These are phyloP conservation scores for Sorex fumeus DNA, from an alignment of 2,113 vertebrate genomes.

Conservation along the genomic window DNA sequence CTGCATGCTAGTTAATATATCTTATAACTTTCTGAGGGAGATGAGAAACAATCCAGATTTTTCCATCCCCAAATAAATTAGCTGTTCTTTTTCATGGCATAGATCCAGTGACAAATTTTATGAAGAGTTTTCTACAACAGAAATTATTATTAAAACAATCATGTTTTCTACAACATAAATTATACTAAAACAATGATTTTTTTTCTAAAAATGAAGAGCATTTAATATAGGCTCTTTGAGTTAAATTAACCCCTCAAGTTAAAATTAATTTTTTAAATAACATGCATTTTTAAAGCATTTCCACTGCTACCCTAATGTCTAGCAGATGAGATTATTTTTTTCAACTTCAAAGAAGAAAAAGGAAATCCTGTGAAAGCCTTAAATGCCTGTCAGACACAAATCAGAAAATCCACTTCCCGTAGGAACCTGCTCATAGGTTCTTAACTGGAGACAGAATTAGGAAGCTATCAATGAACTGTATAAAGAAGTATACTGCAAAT, in stretches of 20 bases:
- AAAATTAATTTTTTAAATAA: too few relatives aligned
- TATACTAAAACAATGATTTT: too few relatives aligned
- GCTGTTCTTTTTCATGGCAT: constrained; percentile 15
- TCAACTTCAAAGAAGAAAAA: too few relatives aligned
- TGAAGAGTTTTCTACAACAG: constrained; percentile 5
- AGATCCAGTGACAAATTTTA: constrained; percentile 23
- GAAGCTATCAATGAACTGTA: too few relatives aligned
- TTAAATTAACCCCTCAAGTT: too few relatives aligned
- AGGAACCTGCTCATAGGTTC: background rate
- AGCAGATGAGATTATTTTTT: background rate
- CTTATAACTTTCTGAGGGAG: background rate
- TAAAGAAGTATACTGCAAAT: background rate
- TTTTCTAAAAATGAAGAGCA: too few relatives aligned
- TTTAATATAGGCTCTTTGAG: too few relatives aligned
- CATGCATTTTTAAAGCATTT: background rate
- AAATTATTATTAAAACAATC: background rate
- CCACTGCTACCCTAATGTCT: background rate
- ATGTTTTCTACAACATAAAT: background rate
- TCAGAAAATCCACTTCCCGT: background rate
- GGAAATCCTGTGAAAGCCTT: constrained; percentile 43
- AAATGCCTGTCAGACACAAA: background rate
- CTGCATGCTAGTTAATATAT: background rate
- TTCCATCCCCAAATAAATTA: background rate
- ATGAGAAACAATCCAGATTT: background rate
- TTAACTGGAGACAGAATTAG: background rate